Evolutionary conservation across 2,888 invertebrate genomes (phyloP).

Genomic region (Minunthozetes semirufus): DNA sequence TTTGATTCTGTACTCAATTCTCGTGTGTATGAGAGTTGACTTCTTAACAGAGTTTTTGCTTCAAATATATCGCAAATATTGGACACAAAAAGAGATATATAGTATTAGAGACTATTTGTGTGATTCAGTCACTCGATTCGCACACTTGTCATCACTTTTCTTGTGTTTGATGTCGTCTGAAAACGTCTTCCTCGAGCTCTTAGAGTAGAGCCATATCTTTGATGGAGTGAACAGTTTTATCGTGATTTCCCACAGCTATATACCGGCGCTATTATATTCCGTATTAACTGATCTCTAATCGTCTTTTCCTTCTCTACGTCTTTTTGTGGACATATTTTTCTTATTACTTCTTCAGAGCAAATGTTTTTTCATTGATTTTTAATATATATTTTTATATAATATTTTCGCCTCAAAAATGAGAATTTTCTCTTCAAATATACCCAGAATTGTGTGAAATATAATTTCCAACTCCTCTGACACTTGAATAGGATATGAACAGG

Average conservation of each 20-base stretch:
- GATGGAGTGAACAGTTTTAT: conserved; percentile 12
- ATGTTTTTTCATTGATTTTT: not conserved
- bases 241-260: conserved; percentile 21
- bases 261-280: not conserved
- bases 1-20: not conserved
- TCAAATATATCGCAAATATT: conserved; percentile 9
- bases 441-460: too few relatives aligned
- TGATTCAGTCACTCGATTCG: not conserved
- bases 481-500: too few relatives aligned
- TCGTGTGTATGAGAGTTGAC: conserved; percentile 13
- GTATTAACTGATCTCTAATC: conserved; percentile 10
- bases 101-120: not conserved
- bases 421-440: too few relatives aligned
- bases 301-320: not conserved
- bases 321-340: not conserved
- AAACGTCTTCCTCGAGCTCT: too few relatives aligned
- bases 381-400: too few relatives aligned
- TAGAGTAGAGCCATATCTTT: not conserved
- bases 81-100: not conserved
- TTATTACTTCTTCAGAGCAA: not conserved
- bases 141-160: conserved; percentile 1
- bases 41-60: conserved; percentile 4
- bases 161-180: not conserved
- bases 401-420: too few relatives aligned
- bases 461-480: too few relatives aligned